Base-by-base conservation (phyloP, 2,797 vertebrate species). In the Bryconaethiops microstoma region DNA sequence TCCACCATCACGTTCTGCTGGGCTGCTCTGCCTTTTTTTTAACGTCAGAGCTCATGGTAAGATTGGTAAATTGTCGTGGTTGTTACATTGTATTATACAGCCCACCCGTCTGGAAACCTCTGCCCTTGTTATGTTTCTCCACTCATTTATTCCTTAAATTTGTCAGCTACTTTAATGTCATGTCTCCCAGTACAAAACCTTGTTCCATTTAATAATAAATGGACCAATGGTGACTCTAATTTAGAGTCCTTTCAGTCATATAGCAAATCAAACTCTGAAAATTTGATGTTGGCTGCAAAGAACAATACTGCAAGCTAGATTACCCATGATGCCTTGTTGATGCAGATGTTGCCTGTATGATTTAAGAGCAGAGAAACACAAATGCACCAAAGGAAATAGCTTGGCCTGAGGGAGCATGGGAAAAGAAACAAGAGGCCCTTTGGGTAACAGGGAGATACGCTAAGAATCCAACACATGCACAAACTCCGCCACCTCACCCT, bases 381-480 rank as follows among this genome's bases (percentile, higher is more conserved):
- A 79, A 71, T 71, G 64, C 67, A 70, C 72, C 35, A 91, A 88
- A 91, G 87, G 83, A 85, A 79, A 76, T 69, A 80, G 86, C 79
- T 89, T 84, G 90, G 92, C 90, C 89, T 74, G 77, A 19, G 7
- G 75, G 88, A 92, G 88, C 90, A 90, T 91, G 91, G 86, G 91
- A 93, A 92, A 86, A 85, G 55, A 80, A 70, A n/a, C 39, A 76
- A 83, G 68, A 81, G 86, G 78, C 79, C 75, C 76, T 74, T 21
- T 68, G 65, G 48, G 62, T 40, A 39, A 70, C 25, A 57, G 39
- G 40, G 74, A 63, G 45, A 60, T 19, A 45, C 52, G 45, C 16
- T n/a, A 29, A 40, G 60, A 25, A 40, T 45, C 29, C 62, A 35
- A 50, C 14, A 40, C 79, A 29, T 21, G 57, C 59, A 39, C 62